Evolutionary conservation across 2,888 invertebrate genomes (phyloP).

Genomic region (Eurois occulta): DNA sequence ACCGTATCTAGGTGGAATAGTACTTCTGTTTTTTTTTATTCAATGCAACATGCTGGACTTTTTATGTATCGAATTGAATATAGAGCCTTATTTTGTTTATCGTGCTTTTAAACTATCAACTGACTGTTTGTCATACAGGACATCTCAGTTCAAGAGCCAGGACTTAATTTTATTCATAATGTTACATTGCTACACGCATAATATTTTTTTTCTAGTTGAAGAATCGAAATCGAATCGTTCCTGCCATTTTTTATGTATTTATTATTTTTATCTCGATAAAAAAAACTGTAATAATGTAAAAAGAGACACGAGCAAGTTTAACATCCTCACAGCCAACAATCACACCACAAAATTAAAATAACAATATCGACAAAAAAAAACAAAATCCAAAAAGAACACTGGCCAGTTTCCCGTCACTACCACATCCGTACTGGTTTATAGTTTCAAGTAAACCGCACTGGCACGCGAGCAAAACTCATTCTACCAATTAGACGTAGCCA

Average conservation of each 20-base stretch:
- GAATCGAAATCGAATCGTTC: background rate
- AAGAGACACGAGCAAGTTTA: background rate
- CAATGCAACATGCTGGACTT: background rate
- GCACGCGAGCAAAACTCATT: conserved; percentile 86
- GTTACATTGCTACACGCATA: too few relatives aligned
- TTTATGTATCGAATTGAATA: background rate
- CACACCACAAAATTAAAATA: conserved; percentile 19
- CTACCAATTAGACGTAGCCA: conserved; percentile 86
- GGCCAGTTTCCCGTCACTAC: conserved; percentile 51
- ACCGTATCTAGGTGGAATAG: conserved; percentile 22
- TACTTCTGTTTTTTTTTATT: background rate
- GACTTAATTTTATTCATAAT: background rate
- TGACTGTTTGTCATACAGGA: background rate
- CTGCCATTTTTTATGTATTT: too few relatives aligned
- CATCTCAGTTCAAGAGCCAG: background rate
- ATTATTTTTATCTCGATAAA: background rate
- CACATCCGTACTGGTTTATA: conserved; percentile 69
- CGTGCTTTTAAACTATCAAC: background rate
- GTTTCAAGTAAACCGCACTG: conserved; percentile 75
- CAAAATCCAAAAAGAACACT: conserved; percentile 36
- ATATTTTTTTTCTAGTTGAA: too few relatives aligned
- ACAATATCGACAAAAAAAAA: conserved; percentile 23
- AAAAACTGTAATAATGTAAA: background rate
- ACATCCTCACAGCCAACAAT: conserved; percentile 14
- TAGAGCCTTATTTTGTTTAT: background rate